Conservation (phyloP, 2,888 invertebrate species). For the Synanthedon myopaeformis region DNA sequence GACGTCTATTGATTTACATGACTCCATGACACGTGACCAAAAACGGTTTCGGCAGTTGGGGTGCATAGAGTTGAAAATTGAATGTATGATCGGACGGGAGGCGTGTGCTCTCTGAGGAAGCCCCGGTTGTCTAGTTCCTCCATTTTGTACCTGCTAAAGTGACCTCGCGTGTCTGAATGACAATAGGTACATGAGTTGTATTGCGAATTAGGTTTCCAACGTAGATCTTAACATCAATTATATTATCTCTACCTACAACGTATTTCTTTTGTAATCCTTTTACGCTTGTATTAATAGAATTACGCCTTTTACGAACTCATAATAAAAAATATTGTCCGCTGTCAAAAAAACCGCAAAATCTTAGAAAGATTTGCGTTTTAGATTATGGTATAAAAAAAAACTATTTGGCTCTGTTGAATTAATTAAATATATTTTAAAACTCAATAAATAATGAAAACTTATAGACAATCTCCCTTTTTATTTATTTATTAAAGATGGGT, state of each 20-base stretch:
- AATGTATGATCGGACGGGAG: background rate
- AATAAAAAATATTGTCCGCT: no score
- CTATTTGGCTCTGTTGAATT: background rate
- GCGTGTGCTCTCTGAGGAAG: background rate
- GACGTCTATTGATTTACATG: background rate
- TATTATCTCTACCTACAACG: no score
- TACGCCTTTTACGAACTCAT: no score
- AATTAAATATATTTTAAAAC: no score
- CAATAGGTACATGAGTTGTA: background rate
- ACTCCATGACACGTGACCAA: background rate
- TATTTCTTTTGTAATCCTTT: no score
- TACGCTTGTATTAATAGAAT: no score
- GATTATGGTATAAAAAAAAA: background rate
- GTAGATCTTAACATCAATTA: no score
- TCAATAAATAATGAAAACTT: no score
- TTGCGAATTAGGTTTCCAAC: background rate
- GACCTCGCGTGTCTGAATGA: background rate
- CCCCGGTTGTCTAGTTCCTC: background rate
- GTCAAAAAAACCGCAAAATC: no score
- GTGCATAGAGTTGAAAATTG: background rate
- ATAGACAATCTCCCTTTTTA: no score
- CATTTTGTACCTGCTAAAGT: background rate
- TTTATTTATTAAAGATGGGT: no score
- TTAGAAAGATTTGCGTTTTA: background rate
- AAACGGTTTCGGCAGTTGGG: background rate